Evolutionary conservation across 2,888 invertebrate species (phyloP), one percentile per base, ranked within the genome.

Genomic region (Ramazzottius varieornatus): DNA sequence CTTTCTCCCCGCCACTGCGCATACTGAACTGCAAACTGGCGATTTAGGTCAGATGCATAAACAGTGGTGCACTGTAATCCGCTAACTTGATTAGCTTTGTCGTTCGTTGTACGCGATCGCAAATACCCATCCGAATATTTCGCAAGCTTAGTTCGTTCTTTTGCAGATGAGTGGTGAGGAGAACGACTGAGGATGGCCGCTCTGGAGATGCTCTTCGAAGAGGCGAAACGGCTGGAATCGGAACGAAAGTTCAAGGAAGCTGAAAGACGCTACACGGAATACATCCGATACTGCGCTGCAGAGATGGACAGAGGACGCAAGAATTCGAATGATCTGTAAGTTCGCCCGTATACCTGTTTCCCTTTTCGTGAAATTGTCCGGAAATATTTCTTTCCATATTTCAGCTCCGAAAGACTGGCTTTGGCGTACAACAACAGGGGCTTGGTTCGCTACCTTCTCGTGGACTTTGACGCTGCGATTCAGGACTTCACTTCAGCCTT

Each of bases 401-500:
- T 16, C 8, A 63, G 63, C 8, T 29, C 29, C 8, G 63, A 63
- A n/a, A 8, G 32, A 63, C 46, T 68, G 13, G 67, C 65, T 4
- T 54, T 71, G n/a, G 70, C 69, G 2, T 74, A 73, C 70, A 77
- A 77, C 68, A 75, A 75, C 67, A 69, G 75, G 66, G 77, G 77
- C 0, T 72, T 73, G 64, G 67, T 73, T 20, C 70, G 71, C 32
- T 78, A 78, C 67, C 69, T 72, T 66, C 70, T 72, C 65, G 77
- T 78, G 8, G 72, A 75, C 64, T 78, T 78, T 69, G 71, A 73
- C 64, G 74, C 72, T 29, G 77, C 78, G 2, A 66, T 75, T 1
- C 68, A 71, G 34, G 75, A 75, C 68, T 77, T 75, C 69, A 73
- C 70, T 8, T 66, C 70, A 63, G 73, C 75, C 1, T 66, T 77